Base-by-base conservation (phyloP, 2,797 vertebrate genomes). In the Melanitta fusca region DNA sequence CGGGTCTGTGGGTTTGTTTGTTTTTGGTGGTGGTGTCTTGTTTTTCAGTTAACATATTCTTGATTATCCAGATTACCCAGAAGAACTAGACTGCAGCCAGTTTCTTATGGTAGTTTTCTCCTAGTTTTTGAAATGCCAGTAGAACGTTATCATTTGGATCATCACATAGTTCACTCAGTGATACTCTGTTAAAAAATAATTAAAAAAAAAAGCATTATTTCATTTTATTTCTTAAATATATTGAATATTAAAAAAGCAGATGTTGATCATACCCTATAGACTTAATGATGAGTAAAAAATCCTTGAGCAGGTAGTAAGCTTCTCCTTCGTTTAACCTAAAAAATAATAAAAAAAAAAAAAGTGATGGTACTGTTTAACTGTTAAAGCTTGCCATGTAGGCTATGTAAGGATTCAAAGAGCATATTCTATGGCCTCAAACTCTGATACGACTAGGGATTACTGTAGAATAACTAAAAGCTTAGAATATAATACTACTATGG, bases 251-350 rank as follows among this genome's bases (percentile, higher is more conserved):
- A 51, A 51, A 88, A 81, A 88, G 8, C 22, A 61, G 2, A 24
- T 72, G 34, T 78, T 71, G 80, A 13, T 70, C 74, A 69, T 95
- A 95, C 94, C 78, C 5, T 27, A 92, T 72, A 30, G 91, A 36
- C 53, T 54, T 74, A 93, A 96, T 87, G 39, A 89, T 27, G 49
- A 96, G 80, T 47, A 6, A 32, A 85, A 97, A 96, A 57, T 96
- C 79, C 36, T 78, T 95, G 30, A 96, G 18, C 53, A 82, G 4
- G 0, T 57, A 22, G 73, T 94, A 97, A 53, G 92, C 85, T 3
- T 96, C 89, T 77, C 92, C 89, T 93, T 95, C 80, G 36, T 91
- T 86, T 74, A 96, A 61, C 77, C 86, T 95, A 47, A 92, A 61
- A 45, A 60, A 70, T 49, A 17, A 38, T 66, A 85, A 47, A 49